Conservation (phyloP, 2,888 invertebrate genomes). For the Noctua pronuba region DNA sequence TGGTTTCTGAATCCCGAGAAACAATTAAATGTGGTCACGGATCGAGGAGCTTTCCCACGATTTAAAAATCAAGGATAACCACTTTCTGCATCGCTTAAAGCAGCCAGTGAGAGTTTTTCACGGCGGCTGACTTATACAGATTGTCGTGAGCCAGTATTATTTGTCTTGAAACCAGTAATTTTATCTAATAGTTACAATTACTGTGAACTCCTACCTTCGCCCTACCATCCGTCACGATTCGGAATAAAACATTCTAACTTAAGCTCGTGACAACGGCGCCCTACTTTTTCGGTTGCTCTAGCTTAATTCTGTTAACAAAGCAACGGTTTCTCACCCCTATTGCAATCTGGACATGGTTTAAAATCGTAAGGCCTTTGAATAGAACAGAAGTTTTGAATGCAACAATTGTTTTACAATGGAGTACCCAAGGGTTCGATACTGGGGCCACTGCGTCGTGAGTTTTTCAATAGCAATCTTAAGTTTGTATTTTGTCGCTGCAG, state of each 20-base stretch:
- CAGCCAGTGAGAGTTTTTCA: slow-evolving; percentile 52
- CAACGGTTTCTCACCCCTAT: slow-evolving; percentile 66
- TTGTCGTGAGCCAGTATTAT: slow-evolving; percentile 62
- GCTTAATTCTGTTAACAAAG: slow-evolving; percentile 58
- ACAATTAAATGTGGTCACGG: slow-evolving; percentile 27
- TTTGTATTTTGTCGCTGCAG: slow-evolving; percentile 63
- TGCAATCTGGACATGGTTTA: slow-evolving; percentile 63
- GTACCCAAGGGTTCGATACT: slow-evolving; percentile 69
- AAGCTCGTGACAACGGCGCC: slow-evolving; percentile 80
- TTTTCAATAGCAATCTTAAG: slow-evolving; percentile 65
- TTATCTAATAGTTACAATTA: slow-evolving; percentile 79
- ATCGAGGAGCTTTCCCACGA: slow-evolving; percentile 50
- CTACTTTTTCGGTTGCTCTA: slow-evolving; percentile 78
- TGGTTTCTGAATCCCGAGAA: slow-evolving; percentile 24
- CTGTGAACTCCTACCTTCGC: slow-evolving; percentile 79
- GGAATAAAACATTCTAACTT: slow-evolving; percentile 74
- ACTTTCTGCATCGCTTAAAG: slow-evolving; percentile 54
- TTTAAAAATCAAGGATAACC: slow-evolving; percentile 60
- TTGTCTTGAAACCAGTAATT: slow-evolving; percentile 73
- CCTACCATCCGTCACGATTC: slow-evolving; percentile 79
- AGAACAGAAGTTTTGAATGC: slow-evolving; percentile 64
- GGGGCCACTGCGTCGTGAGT: slow-evolving; percentile 64
- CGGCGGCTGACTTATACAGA: slow-evolving; percentile 51
- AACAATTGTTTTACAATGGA: slow-evolving; percentile 65
- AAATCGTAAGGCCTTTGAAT: slow-evolving; percentile 57